Percentiles rank a stretch among this genome's conserved stretches.
Conservation (phyloP, 2,888 invertebrate genomes). For the Cephus spinipes region DNA sequence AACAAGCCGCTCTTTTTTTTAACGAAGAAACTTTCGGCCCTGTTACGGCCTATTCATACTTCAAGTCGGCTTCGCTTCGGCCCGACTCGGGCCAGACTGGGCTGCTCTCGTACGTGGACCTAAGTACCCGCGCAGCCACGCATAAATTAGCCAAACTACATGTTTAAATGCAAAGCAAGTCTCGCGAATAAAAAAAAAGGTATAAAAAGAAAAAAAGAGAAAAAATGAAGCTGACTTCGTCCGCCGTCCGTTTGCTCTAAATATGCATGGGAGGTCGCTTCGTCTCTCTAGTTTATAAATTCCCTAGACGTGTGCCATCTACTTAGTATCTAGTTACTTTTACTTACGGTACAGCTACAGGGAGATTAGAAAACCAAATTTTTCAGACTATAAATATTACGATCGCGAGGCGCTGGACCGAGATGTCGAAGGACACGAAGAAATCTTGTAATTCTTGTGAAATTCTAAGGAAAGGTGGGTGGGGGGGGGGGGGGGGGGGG, state of each 20-base stretch:
- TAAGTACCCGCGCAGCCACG: slow-evolving; percentile 13
- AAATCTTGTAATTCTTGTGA: neutral
- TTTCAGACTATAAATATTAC: neutral
- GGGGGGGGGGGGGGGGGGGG: neutral
- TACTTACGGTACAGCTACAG: neutral
- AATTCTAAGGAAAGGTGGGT: neutral
- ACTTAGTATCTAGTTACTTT: neutral
- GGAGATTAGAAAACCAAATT: neutral
- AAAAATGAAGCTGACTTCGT: slow-evolving; percentile 25
- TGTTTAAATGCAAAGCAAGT: slow-evolving; percentile 50
- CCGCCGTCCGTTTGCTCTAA: slow-evolving; percentile 29
- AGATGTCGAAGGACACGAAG: neutral
- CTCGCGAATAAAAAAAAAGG: slow-evolving; percentile 29
- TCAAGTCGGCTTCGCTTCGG: neutral
- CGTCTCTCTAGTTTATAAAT: neutral
- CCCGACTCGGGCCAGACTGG: neutral
- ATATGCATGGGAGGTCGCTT: slow-evolving; percentile 22
- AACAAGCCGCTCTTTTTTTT: slow-evolving; percentile 27
- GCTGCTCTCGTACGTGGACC: neutral
- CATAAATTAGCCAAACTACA: slow-evolving; percentile 34
- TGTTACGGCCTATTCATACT: slow-evolving; percentile 35
- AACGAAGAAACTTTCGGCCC: slow-evolving; percentile 38
- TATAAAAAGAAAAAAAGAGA: neutral
- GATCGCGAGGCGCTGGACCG: neutral
- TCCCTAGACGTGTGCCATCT: neutral